Evolutionary conservation across 1,140 invertebrate species (phyloP).

Genomic region (Triops cancriformis): DNA sequence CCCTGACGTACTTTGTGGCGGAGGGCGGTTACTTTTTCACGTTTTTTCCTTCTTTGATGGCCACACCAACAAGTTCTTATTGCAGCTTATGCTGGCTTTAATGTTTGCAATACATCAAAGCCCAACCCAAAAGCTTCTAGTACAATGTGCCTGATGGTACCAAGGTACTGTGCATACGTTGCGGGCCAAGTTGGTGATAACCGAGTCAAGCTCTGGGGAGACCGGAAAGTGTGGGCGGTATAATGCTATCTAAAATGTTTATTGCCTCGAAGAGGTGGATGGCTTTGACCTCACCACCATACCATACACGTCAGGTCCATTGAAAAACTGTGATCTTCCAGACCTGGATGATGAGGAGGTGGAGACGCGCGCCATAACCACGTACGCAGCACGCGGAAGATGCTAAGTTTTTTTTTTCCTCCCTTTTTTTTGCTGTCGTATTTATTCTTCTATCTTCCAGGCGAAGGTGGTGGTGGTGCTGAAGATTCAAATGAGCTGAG

Average conservation of each 20-base stretch:
- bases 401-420: not conserved
- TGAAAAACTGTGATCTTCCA: not conserved
- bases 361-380: not conserved
- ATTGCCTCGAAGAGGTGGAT: not conserved
- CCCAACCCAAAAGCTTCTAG: constrained; percentile 9
- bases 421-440: too few relatives aligned
- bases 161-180: not conserved
- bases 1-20: not conserved
- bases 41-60: not conserved
- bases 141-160: not conserved
- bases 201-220: not conserved
- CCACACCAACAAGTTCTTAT: not conserved
- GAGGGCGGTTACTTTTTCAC: not conserved
- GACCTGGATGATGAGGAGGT: not conserved
- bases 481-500: constrained; percentile 13
- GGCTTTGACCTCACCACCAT: constrained; percentile 1
- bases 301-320: not conserved
- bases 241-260: not conserved
- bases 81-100: not conserved
- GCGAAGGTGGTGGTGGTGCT: not conserved
- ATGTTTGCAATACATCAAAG: constrained; percentile 14
- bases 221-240: constrained; percentile 10
- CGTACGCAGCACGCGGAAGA: constrained; percentile 8
- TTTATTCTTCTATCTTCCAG: not conserved
- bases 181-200: not conserved